Conservation (phyloP, 2,797 vertebrate genomes). For the Cuniculus paca region DNA sequence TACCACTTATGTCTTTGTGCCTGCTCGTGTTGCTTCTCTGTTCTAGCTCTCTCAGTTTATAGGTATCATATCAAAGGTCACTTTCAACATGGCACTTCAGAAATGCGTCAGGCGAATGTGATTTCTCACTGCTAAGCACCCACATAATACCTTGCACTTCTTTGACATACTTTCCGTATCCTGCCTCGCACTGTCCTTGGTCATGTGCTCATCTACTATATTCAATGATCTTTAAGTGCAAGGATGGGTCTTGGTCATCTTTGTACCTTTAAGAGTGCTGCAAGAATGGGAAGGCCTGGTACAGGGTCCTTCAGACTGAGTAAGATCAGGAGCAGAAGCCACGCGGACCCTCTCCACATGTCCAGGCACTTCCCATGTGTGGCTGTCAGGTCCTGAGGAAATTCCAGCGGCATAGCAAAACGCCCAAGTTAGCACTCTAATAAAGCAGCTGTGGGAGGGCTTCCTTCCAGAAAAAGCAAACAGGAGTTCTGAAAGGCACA, state of each 20-base stretch:
- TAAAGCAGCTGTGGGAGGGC: neutral
- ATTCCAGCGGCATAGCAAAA: neutral
- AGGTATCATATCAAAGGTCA: neutral
- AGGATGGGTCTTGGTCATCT: neutral
- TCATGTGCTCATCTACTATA: neutral
- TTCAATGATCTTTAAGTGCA: neutral
- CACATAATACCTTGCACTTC: neutral
- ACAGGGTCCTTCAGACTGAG: neutral
- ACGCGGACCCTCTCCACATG: neutral
- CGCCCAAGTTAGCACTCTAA: neutral
- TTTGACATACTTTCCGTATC: neutral
- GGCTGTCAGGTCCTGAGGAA: neutral
- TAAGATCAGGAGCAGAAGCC: neutral
- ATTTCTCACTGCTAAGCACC: neutral
- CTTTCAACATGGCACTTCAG: neutral
- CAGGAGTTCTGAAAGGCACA: neutral
- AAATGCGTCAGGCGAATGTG: neutral
- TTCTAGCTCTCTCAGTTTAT: neutral
- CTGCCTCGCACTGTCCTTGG: neutral
- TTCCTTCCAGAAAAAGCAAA: neutral
- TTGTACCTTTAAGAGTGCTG: neutral
- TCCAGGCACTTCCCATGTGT: neutral
- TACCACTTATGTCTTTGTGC: neutral
- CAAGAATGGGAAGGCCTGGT: neutral
- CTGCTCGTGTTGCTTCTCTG: neutral